These are phyloP conservation scores for Anguilla marmorata DNA, from an alignment of 2,797 vertebrate genomes.

Conservation along the genomic window DNA sequence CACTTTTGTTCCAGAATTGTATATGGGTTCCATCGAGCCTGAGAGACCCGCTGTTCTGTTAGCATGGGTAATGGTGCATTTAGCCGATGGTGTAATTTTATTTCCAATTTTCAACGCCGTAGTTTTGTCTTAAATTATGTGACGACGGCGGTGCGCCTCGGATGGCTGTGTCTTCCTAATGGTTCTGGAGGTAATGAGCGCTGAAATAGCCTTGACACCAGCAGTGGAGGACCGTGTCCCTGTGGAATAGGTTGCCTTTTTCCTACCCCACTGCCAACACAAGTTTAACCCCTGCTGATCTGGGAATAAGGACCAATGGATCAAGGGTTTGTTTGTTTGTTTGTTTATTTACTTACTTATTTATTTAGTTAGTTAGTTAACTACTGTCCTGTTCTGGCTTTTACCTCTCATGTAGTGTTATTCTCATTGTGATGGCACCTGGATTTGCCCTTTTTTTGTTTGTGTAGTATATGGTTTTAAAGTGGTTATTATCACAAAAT, in stretches of 20 bases:
- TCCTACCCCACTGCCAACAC: slow-evolving; percentile 58
- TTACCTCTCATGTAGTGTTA: slow-evolving; percentile 1
- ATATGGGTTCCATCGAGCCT: slow-evolving; percentile 51
- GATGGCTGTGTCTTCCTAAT: slow-evolving; percentile 72
- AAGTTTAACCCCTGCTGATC: slow-evolving; percentile 30
- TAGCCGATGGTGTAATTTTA: slow-evolving; percentile 74
- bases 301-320: slow-evolving; percentile 15
- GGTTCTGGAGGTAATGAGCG: slow-evolving; percentile 77
- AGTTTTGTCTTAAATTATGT: slow-evolving; percentile 69
- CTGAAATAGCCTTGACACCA: slow-evolving; percentile 74
- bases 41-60: slow-evolving; percentile 61
- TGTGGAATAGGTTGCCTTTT: slow-evolving; percentile 53
- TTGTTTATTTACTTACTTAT: not conserved
- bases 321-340: not conserved
- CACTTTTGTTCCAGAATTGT: slow-evolving; percentile 45
- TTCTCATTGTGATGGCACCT: slow-evolving; percentile 34
- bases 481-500: slow-evolving; percentile 39
- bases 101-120: slow-evolving; percentile 74
- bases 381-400: not conserved
- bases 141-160: slow-evolving; percentile 54
- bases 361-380: not conserved
- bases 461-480: slow-evolving; percentile 43
- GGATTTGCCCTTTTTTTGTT: slow-evolving; percentile 28
- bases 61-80: slow-evolving; percentile 72
- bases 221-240: slow-evolving; percentile 57